Conservation (phyloP, 2,888 invertebrate species). For the Charanyca ferruginea region DNA sequence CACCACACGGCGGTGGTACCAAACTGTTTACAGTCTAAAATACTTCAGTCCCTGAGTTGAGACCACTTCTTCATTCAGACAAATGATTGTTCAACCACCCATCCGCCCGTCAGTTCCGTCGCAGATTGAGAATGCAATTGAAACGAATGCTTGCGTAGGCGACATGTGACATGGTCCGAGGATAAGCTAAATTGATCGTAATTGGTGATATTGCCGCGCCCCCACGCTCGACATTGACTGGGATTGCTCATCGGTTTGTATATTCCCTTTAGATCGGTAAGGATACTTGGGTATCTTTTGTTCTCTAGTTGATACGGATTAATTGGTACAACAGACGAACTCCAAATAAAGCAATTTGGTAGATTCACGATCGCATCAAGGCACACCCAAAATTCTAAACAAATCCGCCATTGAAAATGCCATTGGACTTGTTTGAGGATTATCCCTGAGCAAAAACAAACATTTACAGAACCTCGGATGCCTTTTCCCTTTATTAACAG, state of each 20-base stretch:
- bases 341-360: not conserved
- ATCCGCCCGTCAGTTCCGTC: constrained; percentile 27
- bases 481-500: not conserved
- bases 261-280: not conserved
- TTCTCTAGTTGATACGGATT: constrained; percentile 17
- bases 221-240: constrained; percentile 55
- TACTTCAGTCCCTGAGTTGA: constrained; percentile 24
- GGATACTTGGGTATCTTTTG: constrained; percentile 9
- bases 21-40: not conserved
- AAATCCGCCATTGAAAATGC: not conserved
- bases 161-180: constrained; percentile 53
- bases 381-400: not conserved
- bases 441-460: not conserved
- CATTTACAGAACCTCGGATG: no score
- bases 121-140: constrained; percentile 59
- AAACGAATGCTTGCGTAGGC: constrained; percentile 53
- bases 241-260: constrained; percentile 42
- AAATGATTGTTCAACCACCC: constrained; percentile 27
- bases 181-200: constrained; percentile 65
- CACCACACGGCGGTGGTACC: no score
- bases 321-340: constrained; percentile 7
- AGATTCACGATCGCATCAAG: not conserved
- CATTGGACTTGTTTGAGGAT: not conserved
- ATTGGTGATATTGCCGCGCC: constrained; percentile 59
- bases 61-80: constrained; percentile 25